phyloP scores from a whole-genome alignment of 1,140 invertebrate species.

The Drosophila quadrilineata region DNA sequence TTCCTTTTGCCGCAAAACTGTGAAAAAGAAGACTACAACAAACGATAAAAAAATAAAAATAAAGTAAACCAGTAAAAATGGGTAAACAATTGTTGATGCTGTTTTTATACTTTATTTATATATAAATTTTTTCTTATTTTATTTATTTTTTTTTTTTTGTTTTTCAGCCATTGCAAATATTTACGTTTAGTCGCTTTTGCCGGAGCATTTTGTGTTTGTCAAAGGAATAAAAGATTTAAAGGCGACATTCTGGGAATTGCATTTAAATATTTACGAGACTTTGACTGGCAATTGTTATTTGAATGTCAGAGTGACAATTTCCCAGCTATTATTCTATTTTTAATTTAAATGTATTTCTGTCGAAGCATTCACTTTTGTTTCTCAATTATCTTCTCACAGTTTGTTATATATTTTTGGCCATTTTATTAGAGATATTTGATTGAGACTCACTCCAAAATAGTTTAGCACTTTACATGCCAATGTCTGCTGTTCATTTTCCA shows the following conservation, averaged over 20 bases:
- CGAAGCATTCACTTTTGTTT: neutral
- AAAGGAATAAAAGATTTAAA: slow-evolving; percentile 11
- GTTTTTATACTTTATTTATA: too few relatives aligned
- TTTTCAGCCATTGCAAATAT: slow-evolving; percentile 42
- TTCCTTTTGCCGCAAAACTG: slow-evolving; percentile 35
- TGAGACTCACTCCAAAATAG: slow-evolving; percentile 12
- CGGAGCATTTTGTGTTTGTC: slow-evolving; percentile 12
- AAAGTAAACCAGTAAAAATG: slow-evolving; percentile 34
- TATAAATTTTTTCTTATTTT: slow-evolving; percentile 4
- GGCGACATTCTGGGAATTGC: neutral
- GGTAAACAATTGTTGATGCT: slow-evolving; percentile 15
- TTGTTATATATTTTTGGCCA: neutral
- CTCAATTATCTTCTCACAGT: neutral
- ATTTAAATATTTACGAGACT: slow-evolving; percentile 20
- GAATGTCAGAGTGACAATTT: too few relatives aligned
- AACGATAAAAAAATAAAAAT: slow-evolving; percentile 27
- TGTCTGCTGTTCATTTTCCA: slow-evolving; percentile 45
- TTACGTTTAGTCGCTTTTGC: slow-evolving; percentile 23
- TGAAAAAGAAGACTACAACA: slow-evolving; percentile 11
- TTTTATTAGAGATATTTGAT: neutral
- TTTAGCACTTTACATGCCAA: slow-evolving; percentile 31
- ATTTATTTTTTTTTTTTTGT: slow-evolving; percentile 6
- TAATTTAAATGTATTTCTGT: neutral
- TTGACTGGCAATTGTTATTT: neutral
- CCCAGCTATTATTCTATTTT: too few relatives aligned